Conservation (phyloP, 1,140 invertebrate species). For the Tetranychus cinnabarinus region DNA sequence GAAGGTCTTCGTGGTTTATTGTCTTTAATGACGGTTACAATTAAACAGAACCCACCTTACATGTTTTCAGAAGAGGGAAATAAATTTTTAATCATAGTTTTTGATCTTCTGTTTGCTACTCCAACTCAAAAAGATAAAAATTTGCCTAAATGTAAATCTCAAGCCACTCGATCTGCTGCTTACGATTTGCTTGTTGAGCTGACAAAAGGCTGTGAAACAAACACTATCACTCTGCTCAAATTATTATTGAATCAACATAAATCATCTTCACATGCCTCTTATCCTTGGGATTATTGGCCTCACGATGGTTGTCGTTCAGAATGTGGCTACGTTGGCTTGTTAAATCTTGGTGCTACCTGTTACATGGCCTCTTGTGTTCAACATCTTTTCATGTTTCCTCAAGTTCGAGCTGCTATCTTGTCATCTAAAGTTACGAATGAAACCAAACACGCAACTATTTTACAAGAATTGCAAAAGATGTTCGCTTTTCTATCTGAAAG, state of each 20-base stretch:
- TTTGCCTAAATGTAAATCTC: slow-evolving; percentile 76
- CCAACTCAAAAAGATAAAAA: slow-evolving; percentile 54
- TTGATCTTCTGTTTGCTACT: slow-evolving; percentile 66
- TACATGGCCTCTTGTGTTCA: slow-evolving; percentile 95
- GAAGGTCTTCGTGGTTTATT: slow-evolving; percentile 71
- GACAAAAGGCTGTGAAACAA: slow-evolving; percentile 53
- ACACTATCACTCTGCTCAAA: slow-evolving; percentile 55
- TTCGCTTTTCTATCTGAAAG: slow-evolving; percentile 83
- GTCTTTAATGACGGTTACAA: slow-evolving; percentile 53
- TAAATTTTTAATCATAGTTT: slow-evolving; percentile 34
- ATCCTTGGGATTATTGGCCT: slow-evolving; percentile 93
- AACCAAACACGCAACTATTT: slow-evolving; percentile 50
- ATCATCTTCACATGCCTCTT: slow-evolving; percentile 47
- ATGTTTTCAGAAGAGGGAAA: slow-evolving; percentile 50
- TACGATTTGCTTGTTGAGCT: slow-evolving; percentile 73
- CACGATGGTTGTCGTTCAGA: slow-evolving; percentile 75
- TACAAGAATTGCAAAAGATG: slow-evolving; percentile 73
- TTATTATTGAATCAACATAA: slow-evolving; percentile 62
- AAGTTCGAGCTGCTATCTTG: slow-evolving; percentile 55
- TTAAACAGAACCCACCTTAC: slow-evolving; percentile 65
- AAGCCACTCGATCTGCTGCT: slow-evolving; percentile 55
- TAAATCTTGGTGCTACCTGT: slow-evolving; percentile 81
- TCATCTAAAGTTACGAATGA: slow-evolving; percentile 29
- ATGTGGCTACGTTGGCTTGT: slow-evolving; percentile 78
- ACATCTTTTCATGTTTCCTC: slow-evolving; percentile 86